phyloP scores from a whole-genome alignment of 2,797 vertebrate species.

The Gymnothorax javanicus region DNA sequence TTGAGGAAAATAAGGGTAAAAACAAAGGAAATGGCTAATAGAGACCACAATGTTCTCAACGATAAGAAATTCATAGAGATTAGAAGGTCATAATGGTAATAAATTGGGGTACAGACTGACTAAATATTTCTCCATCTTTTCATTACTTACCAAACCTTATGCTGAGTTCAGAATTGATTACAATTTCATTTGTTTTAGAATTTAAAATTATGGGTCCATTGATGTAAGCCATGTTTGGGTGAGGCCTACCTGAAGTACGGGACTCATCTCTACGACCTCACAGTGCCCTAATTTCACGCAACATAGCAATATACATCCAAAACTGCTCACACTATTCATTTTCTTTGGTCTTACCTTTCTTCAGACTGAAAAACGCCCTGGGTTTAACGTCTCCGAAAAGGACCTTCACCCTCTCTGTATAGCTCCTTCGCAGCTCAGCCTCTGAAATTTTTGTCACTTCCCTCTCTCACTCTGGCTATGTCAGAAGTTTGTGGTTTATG shows the following conservation, averaged over 20 bases:
- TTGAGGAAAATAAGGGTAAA: neutral
- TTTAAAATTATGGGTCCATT: neutral
- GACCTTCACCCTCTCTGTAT: constrained; percentile 41
- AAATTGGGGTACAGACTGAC: neutral
- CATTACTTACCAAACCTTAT: neutral
- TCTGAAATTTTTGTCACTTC: constrained; percentile 46
- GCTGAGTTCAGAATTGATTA: neutral
- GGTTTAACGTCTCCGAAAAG: constrained; percentile 23
- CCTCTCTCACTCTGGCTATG: constrained; percentile 32
- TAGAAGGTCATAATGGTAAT: neutral
- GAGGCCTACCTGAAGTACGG: neutral
- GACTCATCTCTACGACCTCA: neutral
- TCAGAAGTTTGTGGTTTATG: constrained; percentile 37
- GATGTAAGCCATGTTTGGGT: constrained; percentile 6
- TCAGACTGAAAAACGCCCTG: constrained; percentile 32
- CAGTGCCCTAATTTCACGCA: neutral
- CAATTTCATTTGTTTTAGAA: neutral
- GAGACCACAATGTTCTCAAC: neutral
- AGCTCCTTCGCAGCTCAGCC: constrained; percentile 27
- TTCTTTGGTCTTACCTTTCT: constrained; percentile 47
- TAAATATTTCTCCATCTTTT: neutral
- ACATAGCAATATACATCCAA: neutral
- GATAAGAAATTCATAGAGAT: neutral
- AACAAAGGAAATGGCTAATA: neutral
- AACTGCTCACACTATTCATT: neutral